A percentile compares a stretch with the other conserved stretches of the same genome.
phyloP scores from a whole-genome alignment of 2,797 vertebrate genomes.

The Siniperca scherzeri region DNA sequence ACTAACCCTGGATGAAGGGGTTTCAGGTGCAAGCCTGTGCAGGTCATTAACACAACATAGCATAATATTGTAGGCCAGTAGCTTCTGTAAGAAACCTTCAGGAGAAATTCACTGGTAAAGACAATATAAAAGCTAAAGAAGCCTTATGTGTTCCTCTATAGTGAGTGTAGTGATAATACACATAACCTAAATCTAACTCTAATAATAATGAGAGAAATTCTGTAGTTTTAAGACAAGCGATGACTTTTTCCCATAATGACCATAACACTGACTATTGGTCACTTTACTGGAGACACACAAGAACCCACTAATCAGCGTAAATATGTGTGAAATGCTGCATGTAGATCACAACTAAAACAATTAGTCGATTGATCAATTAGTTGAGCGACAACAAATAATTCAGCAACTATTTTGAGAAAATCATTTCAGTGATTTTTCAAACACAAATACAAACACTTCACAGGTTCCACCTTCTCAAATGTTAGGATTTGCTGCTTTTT shows the following conservation, averaged over 20 bases:
- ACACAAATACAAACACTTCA: background rate
- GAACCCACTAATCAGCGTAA: background rate
- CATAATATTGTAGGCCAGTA: background rate
- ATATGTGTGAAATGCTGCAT: background rate
- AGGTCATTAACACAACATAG: background rate
- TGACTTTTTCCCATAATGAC: too few species aligned
- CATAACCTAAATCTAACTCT: too few species aligned
- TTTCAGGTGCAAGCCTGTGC: background rate
- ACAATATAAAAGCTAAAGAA: too few species aligned
- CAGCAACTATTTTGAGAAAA: background rate
- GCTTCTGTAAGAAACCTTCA: background rate
- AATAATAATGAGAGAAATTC: background rate
- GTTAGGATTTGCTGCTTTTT: background rate
- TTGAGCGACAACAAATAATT: background rate
- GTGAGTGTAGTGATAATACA: too few species aligned
- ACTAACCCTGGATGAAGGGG: background rate
- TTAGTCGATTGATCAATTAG: background rate
- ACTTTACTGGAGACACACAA: background rate
- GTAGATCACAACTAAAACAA: background rate
- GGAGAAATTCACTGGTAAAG: background rate
- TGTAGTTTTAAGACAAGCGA: background rate
- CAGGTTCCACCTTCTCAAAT: background rate
- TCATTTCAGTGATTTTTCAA: background rate
- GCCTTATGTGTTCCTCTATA: background rate
- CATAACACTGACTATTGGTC: too few species aligned